Evolutionary conservation across 1,140 invertebrate species (phyloP), one percentile per base, ranked within the genome.

Genomic region (Rhyzopertha dominica): DNA sequence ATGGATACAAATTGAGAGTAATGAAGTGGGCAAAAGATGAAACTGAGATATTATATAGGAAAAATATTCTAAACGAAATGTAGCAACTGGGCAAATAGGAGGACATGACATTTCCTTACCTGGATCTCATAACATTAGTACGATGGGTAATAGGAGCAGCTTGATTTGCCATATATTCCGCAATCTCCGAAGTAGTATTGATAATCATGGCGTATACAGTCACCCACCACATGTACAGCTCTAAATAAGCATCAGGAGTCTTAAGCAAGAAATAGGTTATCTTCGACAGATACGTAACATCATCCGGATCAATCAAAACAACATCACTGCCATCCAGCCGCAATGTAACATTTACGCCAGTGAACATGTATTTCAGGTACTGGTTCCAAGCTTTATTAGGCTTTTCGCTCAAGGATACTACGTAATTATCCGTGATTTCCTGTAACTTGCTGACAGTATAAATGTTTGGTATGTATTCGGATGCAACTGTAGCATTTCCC

Each of bases 171-270:
- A 51, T 66, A 59, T 50, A 63, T 23, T 67, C 67, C 24, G 67
- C 71, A 37, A 75, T 68, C 49, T 73, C 74, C 31, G 71, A 69
- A 0, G 79, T 81, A 1, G 81, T 81, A 52, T 82, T 79, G 1
- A 77, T 69, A 18, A 77, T 73, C 30, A 81, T 65, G 26, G 78
- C 74, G 55, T 85, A 80, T 8, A 83, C 70, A 0, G 82, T 72
- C 45, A 74, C 72, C 62, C 82, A 75, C 83, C 83, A 87, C 47
- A 83, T 67, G 49, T 76, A 81, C 0, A 81, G 72, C 61, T 85
- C 82, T 32, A 85, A 59, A 19, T 74, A 43, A 14, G 72, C 56
- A 9, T 74, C 61, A 1, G 79, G 72, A 0, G 65, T 68, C 5
- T 69, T 68, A 5, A 76, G 57, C 22, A 85, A 43, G 49, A 76